A percentile compares a stretch with the other conserved stretches of the same genome.
phyloP scores from a whole-genome alignment of 2,113 vertebrate genomes.

The Dendrocopos noguchii region DNA sequence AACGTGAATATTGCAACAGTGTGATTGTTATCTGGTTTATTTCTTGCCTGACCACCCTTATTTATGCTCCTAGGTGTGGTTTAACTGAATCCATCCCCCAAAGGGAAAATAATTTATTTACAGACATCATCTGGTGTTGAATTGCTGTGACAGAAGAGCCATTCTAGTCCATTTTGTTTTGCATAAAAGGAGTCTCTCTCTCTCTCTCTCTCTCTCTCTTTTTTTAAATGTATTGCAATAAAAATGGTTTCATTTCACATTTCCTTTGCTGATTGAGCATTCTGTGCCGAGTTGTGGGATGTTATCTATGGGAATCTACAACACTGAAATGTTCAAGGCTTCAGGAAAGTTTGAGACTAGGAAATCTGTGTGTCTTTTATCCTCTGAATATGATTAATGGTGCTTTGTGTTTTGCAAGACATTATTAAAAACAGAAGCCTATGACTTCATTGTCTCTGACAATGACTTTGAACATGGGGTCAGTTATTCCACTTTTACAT shows the following conservation, averaged over 20 bases:
- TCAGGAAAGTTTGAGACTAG: conserved; percentile 60
- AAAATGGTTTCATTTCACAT: conserved; percentile 43
- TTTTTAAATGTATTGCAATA: conserved; percentile 33
- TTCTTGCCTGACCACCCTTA: background rate
- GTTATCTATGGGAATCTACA: conserved; percentile 71
- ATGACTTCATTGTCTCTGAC: conserved; percentile 82
- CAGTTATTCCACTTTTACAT: conserved; percentile 77
- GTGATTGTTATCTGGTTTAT: background rate
- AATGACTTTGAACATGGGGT: conserved; percentile 80
- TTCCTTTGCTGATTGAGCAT: conserved; percentile 41
- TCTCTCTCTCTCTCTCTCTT: too few species aligned
- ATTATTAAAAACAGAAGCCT: conserved; percentile 84
- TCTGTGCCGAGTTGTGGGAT: conserved; percentile 47
- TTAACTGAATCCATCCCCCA: background rate
- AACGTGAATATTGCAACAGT: background rate
- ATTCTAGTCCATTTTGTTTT: background rate
- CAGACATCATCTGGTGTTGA: background rate
- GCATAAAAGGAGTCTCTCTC: background rate
- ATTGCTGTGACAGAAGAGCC: background rate
- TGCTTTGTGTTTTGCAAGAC: conserved; percentile 76
- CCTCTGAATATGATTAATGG: conserved; percentile 79
- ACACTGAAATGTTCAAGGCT: conserved; percentile 51
- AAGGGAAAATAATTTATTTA: background rate
- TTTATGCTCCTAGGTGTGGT: conserved; percentile 5
- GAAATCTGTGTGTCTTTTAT: conserved; percentile 79